Conservation (phyloP, 2,888 invertebrate genomes). For the Lasioglossum leucozonium region DNA sequence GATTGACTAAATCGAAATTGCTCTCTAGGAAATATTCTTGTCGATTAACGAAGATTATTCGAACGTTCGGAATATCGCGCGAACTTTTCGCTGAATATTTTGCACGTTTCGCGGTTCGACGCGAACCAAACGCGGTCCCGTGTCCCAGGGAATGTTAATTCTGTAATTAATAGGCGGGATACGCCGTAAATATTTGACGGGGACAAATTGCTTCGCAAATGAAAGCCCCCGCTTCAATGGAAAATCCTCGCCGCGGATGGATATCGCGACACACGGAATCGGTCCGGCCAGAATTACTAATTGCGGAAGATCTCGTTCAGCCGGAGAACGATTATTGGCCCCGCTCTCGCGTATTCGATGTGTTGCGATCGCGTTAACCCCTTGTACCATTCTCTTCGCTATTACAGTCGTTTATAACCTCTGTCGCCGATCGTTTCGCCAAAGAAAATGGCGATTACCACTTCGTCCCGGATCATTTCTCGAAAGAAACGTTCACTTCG, state of each 20-base stretch:
- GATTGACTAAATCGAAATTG: too few relatives aligned
- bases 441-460: background rate
- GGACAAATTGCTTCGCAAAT: conserved; percentile 35
- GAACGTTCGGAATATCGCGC: background rate
- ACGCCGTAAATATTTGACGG: conserved; percentile 24
- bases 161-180: conserved; percentile 18
- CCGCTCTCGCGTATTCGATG: background rate
- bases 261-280: background rate
- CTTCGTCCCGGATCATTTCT: too few relatives aligned
- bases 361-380: background rate
- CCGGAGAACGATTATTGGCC: background rate
- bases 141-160: background rate
- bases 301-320: conserved; percentile 2
- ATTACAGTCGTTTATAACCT: background rate
- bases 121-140: background rate
- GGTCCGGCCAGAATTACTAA: background rate
- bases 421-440: background rate
- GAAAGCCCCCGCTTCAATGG: conserved; percentile 13
- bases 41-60: background rate
- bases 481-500: too few relatives aligned
- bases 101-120: background rate
- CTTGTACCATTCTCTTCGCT: background rate
- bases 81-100: background rate
- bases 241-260: conserved; percentile 7
- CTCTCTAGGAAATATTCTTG: too few relatives aligned